phyloP scores from a whole-genome alignment of 2,888 invertebrate genomes.

The Trachelus stipa region DNA sequence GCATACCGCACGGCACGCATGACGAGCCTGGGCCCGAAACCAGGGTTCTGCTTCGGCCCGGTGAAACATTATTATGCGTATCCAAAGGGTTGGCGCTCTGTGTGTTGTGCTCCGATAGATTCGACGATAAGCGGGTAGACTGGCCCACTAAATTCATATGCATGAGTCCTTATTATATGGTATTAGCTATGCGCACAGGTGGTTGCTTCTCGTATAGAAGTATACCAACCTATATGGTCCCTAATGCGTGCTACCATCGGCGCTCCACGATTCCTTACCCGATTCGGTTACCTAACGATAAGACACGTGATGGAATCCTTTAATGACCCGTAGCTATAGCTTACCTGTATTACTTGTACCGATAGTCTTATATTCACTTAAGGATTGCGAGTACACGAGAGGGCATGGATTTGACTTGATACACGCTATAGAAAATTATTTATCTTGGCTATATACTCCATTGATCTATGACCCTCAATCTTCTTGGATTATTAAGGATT shows the following conservation, averaged over 20 bases:
- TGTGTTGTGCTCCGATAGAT: conserved; percentile 48
- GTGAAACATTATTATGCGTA: conserved; percentile 39
- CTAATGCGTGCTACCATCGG: background rate
- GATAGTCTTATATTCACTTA: background rate
- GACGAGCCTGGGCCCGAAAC: conserved; percentile 19
- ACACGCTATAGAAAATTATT: background rate
- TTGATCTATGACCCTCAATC: background rate
- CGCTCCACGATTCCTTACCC: background rate
- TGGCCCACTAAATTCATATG: conserved; percentile 62
- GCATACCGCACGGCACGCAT: conserved; percentile 26
- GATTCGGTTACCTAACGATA: background rate
- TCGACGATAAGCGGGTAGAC: conserved; percentile 53
- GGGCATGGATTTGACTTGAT: background rate
- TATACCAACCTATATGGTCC: background rate
- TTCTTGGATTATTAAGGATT: background rate
- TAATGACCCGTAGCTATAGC: background rate
- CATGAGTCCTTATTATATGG: conserved; percentile 63
- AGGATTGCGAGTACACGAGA: background rate
- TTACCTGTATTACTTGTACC: background rate
- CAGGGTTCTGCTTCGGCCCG: conserved; percentile 14
- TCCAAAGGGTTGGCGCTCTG: conserved; percentile 48
- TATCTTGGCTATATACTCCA: background rate
- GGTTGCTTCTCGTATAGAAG: conserved; percentile 50
- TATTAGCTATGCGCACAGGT: conserved; percentile 66
- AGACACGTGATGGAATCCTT: background rate